Evolutionary conservation across 1,140 invertebrate genomes (phyloP), one percentile per base, ranked within the genome.

Genomic region (Philaenus spumarius): DNA sequence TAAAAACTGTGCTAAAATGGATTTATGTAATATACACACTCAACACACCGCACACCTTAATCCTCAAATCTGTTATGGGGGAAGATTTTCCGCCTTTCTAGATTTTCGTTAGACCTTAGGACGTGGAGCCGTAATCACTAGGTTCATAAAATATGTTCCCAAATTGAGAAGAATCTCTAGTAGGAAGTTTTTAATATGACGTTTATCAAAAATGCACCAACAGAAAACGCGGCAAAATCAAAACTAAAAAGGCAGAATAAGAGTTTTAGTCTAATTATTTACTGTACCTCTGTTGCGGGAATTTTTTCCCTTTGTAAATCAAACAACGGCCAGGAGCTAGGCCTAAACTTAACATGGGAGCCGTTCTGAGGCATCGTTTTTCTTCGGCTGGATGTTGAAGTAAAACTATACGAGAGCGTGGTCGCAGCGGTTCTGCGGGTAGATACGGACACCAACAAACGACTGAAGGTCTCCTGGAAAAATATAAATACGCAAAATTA

Each of bases 361-460:
- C 91, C 20, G 93, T 96, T 58, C 90, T 78, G 19, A 97, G 76
- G 67, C 89, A 87, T 63, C 93, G 76, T 72, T 91, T 90, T 67
- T 93, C 90, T 80, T 97, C 93, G 62, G 90, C 90, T 14, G 93
- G 93, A 79, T 97, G 93, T 70, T 96, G 93, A 2, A 97, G 75
- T 57, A 96, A 80, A 59, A 93, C 82, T 42, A 95, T 75, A 66
- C 77, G 81, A 50, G 86, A 89, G 55, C 76, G 71, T 9, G 87
- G 83, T 45, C 72, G 68, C 6, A 95, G 63, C 20, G 80, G 84
- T 54, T 82, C 75, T 55, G 79, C 73, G 12, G 90, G 90, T 55
- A 95, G 72, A 42, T 82, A 88, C 22, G 80, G 77, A 73, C 93
- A 96, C 89, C 90, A 95, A 70, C 93, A 97, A 26, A 95, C 93